Evolutionary conservation across 2,113 vertebrate genomes (phyloP), one percentile per base, ranked within the genome.

Genomic region (Corydoras sp.): DNA sequence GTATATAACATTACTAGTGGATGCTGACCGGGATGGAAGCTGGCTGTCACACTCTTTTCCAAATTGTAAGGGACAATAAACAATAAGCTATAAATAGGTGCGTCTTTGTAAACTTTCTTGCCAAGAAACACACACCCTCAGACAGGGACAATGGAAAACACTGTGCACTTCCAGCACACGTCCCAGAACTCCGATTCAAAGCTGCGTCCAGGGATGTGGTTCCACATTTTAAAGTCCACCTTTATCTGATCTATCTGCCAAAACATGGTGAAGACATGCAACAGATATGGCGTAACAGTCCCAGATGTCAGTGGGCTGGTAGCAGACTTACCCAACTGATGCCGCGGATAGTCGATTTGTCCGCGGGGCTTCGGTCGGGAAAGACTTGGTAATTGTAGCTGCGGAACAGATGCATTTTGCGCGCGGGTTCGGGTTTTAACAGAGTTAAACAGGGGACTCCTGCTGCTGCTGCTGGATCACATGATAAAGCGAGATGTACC

Each of bases 341-440:
- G 35, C 94, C 93, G 80, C 90, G 88, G 76, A 95, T 90, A 64
- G 78, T 76, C 81, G 86, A 78, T 49, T 88, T 83, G 4, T 85
- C 86, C 76, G 71, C 80, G 11, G 85, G 81, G 71, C 59, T 83
- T 6, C 86, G 88, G 69, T 91, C 87, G 10, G 94, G 90, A 75
- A 92, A 89, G 80, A 97, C 88, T 81, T 88, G 92, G 81, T 97
- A 97, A 79, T 88, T 90, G 75, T 90, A 92, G 87, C 88, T 95
- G 79, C 94, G 88, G 81, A 95, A 92, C 73, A 93, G 86, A 87
- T 94, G 92, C 93, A 96, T 93, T 77, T 90, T 65, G 4, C 9
- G 30, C 24, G 11, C 12, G 30, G 48, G 53, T 18, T 55, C 31
- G 24, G 61, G 71, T 58, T 69, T 13, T 43, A 68, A 69, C 76